Conservation (phyloP, 2,797 vertebrate genomes). For the Bufotes viridis region DNA sequence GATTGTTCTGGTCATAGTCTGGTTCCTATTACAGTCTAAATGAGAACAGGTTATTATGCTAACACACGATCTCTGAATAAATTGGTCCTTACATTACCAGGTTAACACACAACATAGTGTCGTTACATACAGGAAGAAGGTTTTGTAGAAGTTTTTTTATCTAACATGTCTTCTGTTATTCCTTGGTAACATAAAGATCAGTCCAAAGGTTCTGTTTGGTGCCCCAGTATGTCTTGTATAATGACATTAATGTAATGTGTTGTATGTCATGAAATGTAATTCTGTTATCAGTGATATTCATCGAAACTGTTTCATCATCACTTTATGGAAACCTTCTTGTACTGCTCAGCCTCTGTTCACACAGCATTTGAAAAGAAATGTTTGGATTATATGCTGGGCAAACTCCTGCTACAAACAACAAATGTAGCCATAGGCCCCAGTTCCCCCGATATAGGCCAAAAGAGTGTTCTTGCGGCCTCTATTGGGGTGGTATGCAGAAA, state of each 20-base stretch:
- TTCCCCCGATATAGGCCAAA: no score
- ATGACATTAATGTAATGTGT: not conserved
- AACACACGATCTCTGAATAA: constrained; percentile 28
- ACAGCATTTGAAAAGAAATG: not conserved
- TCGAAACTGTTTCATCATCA: not conserved
- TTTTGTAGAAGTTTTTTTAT: constrained; percentile 12
- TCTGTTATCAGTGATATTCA: no score
- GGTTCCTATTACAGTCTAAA: constrained; percentile 43
- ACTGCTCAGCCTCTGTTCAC: not conserved
- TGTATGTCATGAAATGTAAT: not conserved
- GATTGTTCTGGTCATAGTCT: constrained; percentile 24
- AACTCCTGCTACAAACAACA: no score
- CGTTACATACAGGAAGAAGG: not conserved
- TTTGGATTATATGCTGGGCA: no score
- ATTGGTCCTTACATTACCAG: constrained; percentile 29
- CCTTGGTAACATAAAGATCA: not conserved
- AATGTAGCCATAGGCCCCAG: no score
- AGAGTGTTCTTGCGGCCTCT: no score
- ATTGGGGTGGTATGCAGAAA: no score
- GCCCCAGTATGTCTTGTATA: not conserved
- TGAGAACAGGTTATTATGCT: constrained; percentile 22
- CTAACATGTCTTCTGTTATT: not conserved
- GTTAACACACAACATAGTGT: constrained; percentile 19
- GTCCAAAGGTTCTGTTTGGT: not conserved
- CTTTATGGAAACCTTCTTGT: not conserved